These are phyloP conservation scores for Spialia ferax DNA, from an alignment of 2,888 invertebrate species.

Conservation along the genomic window DNA sequence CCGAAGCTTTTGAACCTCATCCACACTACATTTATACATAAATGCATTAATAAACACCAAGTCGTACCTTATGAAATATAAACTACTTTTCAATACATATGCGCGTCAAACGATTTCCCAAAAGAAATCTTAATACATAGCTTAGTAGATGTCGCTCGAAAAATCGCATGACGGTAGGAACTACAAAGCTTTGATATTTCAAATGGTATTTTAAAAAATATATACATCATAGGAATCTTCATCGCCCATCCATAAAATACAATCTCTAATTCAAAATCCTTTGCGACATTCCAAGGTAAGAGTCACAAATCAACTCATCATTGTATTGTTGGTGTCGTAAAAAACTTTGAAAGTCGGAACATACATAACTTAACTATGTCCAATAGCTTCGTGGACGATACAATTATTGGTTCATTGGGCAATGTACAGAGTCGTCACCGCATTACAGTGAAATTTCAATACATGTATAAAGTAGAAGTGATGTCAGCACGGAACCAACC, in stretches of 20 bases:
- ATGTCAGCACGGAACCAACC: slow-evolving; percentile 78
- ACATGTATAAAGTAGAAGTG: slow-evolving; percentile 74
- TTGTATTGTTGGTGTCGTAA: slow-evolving; percentile 1
- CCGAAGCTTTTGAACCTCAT: slow-evolving; percentile 30
- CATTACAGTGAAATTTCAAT: slow-evolving; percentile 67
- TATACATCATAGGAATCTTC: slow-evolving; percentile 35
- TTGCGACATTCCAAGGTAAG: background rate
- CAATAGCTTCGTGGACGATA: slow-evolving; percentile 33
- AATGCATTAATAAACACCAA: slow-evolving; percentile 18
- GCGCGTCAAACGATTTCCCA: slow-evolving; percentile 27
- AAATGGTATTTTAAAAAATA: slow-evolving; percentile 34
- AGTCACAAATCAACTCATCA: background rate
- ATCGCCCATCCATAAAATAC: background rate
- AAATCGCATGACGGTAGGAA: slow-evolving; percentile 29
- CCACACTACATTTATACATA: slow-evolving; percentile 12
- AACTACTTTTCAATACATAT: slow-evolving; percentile 23
- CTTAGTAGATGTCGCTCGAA: slow-evolving; percentile 6
- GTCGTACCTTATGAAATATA: slow-evolving; percentile 24
- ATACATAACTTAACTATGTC: background rate
- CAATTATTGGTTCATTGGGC: slow-evolving; percentile 49
- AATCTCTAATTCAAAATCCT: slow-evolving; percentile 13
- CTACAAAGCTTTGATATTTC: slow-evolving; percentile 35
- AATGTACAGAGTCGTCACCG: slow-evolving; percentile 64
- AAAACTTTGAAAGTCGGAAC: slow-evolving; percentile 8
- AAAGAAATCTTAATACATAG: background rate